Percentiles rank a stretch among this genome's conserved stretches.
Conservation (phyloP, 1,140 invertebrate species). For the roundworm (Caenorhabditis elegans) region WBcel235 BX284604.4:9105501-9106000, state of each 20-base stretch:
- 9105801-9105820: not conserved
- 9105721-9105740: too few species aligned
- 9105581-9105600: not conserved
- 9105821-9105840: not conserved
- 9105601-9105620: not conserved
- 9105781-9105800: not conserved
- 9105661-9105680: not conserved
- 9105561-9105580: too few species aligned
- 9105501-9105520: too few species aligned
- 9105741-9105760: not conserved
- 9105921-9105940: too few species aligned
- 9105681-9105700: not conserved
- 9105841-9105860: not conserved
- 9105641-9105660: not conserved
- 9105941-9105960: too few species aligned
- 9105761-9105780: not conserved
- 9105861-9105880: too few species aligned
- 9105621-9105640: not conserved
- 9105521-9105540: too few species aligned
- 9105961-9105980: too few species aligned
- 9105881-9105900: too few species aligned
- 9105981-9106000: too few species aligned
- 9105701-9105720: not conserved
- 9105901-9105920: too few species aligned
- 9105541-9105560: too few species aligned